Evolutionary conservation across 2,797 vertebrate species (phyloP).

Genomic region (Liparis tanakae): DNA sequence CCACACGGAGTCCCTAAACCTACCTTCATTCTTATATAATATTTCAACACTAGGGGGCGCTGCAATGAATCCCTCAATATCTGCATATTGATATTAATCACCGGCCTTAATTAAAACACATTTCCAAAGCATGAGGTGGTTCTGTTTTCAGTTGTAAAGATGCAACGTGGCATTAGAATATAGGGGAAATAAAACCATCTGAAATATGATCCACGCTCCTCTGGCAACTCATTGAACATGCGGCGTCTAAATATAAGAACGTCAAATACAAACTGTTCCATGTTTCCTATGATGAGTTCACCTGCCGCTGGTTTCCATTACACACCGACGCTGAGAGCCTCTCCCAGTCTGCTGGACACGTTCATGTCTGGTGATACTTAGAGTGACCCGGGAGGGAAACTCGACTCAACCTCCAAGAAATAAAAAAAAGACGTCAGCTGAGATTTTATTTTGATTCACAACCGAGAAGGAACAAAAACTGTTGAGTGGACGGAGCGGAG

Average conservation of each 20-base stretch:
- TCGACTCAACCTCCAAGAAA: neutral
- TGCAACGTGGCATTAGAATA: neutral
- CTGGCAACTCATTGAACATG: neutral
- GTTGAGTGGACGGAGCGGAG: neutral
- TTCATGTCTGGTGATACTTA: neutral
- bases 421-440: neutral
- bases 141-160: too few relatives aligned
- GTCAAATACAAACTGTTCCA: neutral
- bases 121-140: too few relatives aligned
- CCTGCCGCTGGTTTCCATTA: neutral
- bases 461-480: neutral
- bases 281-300: neutral
- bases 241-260: neutral
- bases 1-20: too few relatives aligned
- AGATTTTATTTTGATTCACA: neutral
- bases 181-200: neutral
- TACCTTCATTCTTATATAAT: too few relatives aligned
- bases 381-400: neutral
- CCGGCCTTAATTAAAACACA: too few relatives aligned
- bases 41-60: too few relatives aligned
- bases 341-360: too few relatives aligned
- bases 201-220: neutral
- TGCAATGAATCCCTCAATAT: too few relatives aligned
- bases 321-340: too few relatives aligned
- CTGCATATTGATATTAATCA: too few relatives aligned